phyloP scores from a whole-genome alignment of 2,888 invertebrate genomes.

The Spilosoma lubricipeda region DNA sequence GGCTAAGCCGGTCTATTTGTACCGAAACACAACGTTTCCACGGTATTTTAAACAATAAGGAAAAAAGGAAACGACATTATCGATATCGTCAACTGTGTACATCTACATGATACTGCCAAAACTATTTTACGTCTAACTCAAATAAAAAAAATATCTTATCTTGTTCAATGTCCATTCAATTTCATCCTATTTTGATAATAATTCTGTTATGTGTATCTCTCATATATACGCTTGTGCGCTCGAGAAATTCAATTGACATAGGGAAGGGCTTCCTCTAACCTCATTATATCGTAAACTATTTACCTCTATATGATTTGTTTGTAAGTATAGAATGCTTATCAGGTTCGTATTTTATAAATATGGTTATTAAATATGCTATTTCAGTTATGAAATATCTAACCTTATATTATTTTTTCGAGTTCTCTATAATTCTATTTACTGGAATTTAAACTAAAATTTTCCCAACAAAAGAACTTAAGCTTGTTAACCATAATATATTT shows the following conservation, averaged over 20 bases:
- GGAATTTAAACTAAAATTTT: too few relatives aligned
- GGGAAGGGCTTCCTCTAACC: slow-evolving; percentile 34
- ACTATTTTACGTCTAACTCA: not conserved
- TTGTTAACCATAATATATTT: too few relatives aligned
- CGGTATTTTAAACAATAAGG: not conserved
- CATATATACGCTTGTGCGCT: slow-evolving; percentile 7
- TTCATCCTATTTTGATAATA: slow-evolving; percentile 10
- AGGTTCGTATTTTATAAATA: too few relatives aligned
- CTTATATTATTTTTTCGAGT: not conserved
- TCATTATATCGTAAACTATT: slow-evolving; percentile 48
- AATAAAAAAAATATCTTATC: not conserved
- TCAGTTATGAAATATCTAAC: not conserved
- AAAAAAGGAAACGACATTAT: not conserved
- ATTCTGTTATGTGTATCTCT: slow-evolving; percentile 11
- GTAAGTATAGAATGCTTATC: slow-evolving; percentile 6
- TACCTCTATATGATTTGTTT: slow-evolving; percentile 45
- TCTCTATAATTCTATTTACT: too few relatives aligned
- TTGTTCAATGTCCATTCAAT: slow-evolving; percentile 5
- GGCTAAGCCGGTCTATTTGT: too few relatives aligned
- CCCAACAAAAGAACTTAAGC: too few relatives aligned
- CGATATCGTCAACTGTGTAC: not conserved
- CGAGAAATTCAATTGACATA: slow-evolving; percentile 43
- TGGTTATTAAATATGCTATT: not conserved
- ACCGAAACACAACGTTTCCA: not conserved
- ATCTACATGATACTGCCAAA: not conserved